Evolutionary conservation across 2,113 vertebrate genomes (phyloP).

Genomic region (Bubo bubo): DNA sequence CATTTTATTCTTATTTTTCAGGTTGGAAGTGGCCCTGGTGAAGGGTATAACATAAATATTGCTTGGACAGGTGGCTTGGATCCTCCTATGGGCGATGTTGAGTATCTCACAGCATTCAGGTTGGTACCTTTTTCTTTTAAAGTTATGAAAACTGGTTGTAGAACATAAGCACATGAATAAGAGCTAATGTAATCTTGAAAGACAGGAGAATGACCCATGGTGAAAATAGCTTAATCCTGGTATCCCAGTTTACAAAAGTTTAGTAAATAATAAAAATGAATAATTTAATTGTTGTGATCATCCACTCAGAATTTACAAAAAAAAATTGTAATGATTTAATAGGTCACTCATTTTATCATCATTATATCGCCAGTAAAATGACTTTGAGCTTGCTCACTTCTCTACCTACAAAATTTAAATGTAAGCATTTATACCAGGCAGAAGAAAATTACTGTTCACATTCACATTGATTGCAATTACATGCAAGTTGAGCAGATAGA

Average conservation of each 20-base stretch:
- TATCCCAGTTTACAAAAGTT: not conserved
- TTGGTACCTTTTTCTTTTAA: conserved; percentile 60
- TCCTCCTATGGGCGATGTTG: conserved; percentile 80
- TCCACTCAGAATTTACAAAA: not conserved
- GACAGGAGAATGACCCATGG: not conserved
- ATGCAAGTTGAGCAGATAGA: not conserved
- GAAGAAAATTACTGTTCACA: not conserved
- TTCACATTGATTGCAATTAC: not conserved
- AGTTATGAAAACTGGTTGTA: conserved; percentile 18
- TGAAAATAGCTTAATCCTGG: not conserved
- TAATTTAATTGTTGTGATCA: not conserved
- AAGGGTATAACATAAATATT: conserved; percentile 81
- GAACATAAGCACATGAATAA: not conserved
- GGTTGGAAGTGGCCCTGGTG: conserved; percentile 75
- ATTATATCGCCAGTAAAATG: not conserved
- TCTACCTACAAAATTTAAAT: not conserved
- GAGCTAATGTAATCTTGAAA: not conserved
- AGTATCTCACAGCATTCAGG: conserved; percentile 85
- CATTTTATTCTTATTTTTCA: conserved; percentile 65
- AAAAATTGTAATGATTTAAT: not conserved
- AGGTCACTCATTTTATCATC: not conserved
- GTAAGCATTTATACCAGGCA: not conserved
- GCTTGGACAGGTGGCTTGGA: conserved; percentile 87
- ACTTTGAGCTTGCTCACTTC: not conserved
- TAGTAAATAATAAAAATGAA: not conserved